Percentiles rank a stretch among this genome's conserved stretches.
phyloP scores from a whole-genome alignment of 2,888 invertebrate genomes.

The Xestia rhomboidea region DNA sequence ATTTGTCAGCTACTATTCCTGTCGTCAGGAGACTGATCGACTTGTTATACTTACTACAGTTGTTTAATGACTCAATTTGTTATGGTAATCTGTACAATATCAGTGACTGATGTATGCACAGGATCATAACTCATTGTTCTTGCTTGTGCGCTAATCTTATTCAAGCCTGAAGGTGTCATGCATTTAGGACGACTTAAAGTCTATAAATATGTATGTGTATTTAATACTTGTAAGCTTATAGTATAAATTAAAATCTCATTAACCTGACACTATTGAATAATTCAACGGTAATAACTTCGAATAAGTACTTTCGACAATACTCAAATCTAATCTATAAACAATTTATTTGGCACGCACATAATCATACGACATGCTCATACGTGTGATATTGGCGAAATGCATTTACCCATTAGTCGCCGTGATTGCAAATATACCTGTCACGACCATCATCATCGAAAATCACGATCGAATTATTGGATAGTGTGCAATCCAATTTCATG shows the following conservation, averaged over 20 bases:
- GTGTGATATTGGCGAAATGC: slow-evolving; percentile 50
- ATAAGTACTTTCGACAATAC: slow-evolving; percentile 22
- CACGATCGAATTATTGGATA: slow-evolving; percentile 85
- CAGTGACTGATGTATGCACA: slow-evolving; percentile 72
- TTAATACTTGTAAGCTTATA: slow-evolving; percentile 68
- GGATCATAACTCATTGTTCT: slow-evolving; percentile 77
- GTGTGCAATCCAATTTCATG: slow-evolving; percentile 86
- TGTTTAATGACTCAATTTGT: slow-evolving; percentile 77
- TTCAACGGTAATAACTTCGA: slow-evolving; percentile 54
- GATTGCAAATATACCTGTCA: slow-evolving; percentile 72
- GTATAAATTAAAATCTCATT: slow-evolving; percentile 71
- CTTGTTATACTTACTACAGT: slow-evolving; percentile 70
- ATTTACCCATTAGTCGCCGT: slow-evolving; percentile 46
- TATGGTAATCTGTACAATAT: slow-evolving; percentile 73
- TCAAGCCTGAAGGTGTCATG: slow-evolving; percentile 75
- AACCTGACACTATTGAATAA: slow-evolving; percentile 70
- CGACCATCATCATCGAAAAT: slow-evolving; percentile 84
- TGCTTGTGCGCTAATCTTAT: slow-evolving; percentile 78
- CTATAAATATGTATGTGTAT: slow-evolving; percentile 80
- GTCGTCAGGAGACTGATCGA: slow-evolving; percentile 68
- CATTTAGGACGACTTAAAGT: slow-evolving; percentile 80
- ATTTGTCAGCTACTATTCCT: slow-evolving; percentile 62
- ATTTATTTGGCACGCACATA: slow-evolving; percentile 4
- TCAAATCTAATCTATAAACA: slow-evolving; percentile 16
- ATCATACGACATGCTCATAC: slow-evolving; percentile 36